Percentiles rank a stretch among this genome's conserved stretches.
phyloP scores from a whole-genome alignment of 1,140 invertebrate genomes.

The Octopus bimaculoides region DNA sequence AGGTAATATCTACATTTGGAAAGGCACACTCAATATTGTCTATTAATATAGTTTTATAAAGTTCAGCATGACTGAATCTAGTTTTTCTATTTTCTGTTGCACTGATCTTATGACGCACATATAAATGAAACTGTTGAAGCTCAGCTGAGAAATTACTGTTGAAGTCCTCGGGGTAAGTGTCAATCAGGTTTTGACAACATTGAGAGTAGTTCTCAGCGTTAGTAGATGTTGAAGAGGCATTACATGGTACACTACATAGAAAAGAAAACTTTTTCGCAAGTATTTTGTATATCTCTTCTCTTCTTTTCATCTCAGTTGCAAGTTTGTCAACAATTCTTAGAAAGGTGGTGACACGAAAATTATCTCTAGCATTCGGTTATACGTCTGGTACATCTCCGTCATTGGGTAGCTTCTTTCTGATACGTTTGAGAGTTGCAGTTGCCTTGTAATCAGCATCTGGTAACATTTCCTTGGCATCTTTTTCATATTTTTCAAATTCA shows the following conservation, averaged over 20 bases:
- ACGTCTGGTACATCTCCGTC: slow-evolving; percentile 21
- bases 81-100: too few species aligned
- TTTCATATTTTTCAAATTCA: slow-evolving; percentile 26
- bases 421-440: not conserved
- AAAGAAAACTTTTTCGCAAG: slow-evolving; percentile 25
- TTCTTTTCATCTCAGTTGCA: slow-evolving; percentile 30
- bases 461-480: slow-evolving; percentile 21
- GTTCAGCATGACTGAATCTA: too few species aligned
- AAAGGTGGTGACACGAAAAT: slow-evolving; percentile 23
- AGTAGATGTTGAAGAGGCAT: not conserved
- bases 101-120: too few species aligned
- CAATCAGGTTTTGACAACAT: not conserved
- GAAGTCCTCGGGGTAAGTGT: not conserved
- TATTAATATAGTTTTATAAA: too few species aligned
- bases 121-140: too few species aligned
- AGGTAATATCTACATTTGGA: too few species aligned
- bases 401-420: not conserved
- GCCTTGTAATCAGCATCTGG: slow-evolving; percentile 15
- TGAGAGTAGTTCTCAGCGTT: not conserved
- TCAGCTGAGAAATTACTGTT: too few species aligned
- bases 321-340: slow-evolving; percentile 27
- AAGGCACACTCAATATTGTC: too few species aligned
- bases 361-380: slow-evolving; percentile 30
- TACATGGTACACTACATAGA: slow-evolving; percentile 26
- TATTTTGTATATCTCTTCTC: slow-evolving; percentile 20